Evolutionary conservation across 2,888 invertebrate species (phyloP).

Genomic region (Thera britannica): DNA sequence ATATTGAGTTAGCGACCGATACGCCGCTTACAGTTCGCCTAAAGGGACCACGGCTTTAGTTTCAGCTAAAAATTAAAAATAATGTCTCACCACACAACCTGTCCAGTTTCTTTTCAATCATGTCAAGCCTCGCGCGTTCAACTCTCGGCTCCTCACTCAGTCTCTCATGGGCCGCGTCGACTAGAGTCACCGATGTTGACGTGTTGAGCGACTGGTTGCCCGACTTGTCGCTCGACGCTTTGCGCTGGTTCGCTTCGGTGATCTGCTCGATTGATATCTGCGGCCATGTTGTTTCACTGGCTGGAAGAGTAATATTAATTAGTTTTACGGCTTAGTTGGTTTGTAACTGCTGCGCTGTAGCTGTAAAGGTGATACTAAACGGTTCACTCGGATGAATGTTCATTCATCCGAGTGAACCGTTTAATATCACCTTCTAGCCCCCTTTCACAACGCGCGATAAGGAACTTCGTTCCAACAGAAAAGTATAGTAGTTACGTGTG

Average conservation of each 20-base stretch:
- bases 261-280: slow-evolving; percentile 77
- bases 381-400: no score
- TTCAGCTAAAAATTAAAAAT: no score
- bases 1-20: no score
- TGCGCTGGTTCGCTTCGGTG: slow-evolving; percentile 73
- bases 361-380: no score
- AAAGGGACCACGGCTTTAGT: no score
- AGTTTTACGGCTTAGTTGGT: neutral
- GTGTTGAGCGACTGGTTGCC: slow-evolving; percentile 61
- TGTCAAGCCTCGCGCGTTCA: slow-evolving; percentile 52
- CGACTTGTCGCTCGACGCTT: slow-evolving; percentile 72
- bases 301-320: slow-evolving; percentile 46
- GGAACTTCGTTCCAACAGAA: no score
- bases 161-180: slow-evolving; percentile 43
- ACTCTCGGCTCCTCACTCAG: slow-evolving; percentile 39
- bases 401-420: no score
- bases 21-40: no score
- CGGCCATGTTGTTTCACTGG: slow-evolving; percentile 74
- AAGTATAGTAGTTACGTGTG: slow-evolving; percentile 41
- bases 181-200: slow-evolving; percentile 50
- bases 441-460: no score
- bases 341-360: no score
- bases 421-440: no score
- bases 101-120: slow-evolving; percentile 68
- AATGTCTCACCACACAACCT: slow-evolving; percentile 62